Evolutionary conservation across 2,113 vertebrate species (phyloP), one percentile per base, ranked within the genome.

Genomic region (Pluvialis apricaria): DNA sequence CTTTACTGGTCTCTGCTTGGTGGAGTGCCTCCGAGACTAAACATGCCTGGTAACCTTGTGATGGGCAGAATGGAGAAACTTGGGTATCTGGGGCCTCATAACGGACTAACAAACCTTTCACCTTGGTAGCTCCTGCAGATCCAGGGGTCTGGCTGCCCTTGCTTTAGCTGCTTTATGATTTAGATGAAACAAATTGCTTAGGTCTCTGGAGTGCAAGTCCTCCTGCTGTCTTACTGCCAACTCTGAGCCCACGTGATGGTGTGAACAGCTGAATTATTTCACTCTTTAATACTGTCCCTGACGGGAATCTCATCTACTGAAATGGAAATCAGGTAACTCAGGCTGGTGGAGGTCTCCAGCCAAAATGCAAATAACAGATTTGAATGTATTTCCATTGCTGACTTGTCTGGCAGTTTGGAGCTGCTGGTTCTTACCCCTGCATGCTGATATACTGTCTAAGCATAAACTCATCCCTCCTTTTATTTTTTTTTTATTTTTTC

Each of bases 401-500:
- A 5, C 40, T 36, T n/a, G 5, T 22, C 45, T 77, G 91, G 15
- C 38, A 61, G 9, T 22, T 60, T 69, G 36, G 9, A 36, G 18
- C 29, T 86, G 34, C 45, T 55, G 29, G 12, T 60, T 66, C 45
- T 57, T 61, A 12, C 6, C 26, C 34, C 21, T 54, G 6, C 11
- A 9, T 29, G 21, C 44, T 45, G 49, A 3, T 31, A 8, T 29
- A 4, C 32, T 38, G 12, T 12, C 18, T 26, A 24, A 66, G 32
- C 60, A 57, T 5, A 34, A 92, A 28, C 16, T 32, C 47, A 21
- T 2, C 7, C 28, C 25, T 60, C 10, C 25, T 36, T 54, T 36
- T 6, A 44, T 6, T 2, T 14, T 19, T 2, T 11, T 22, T n/a
- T 15, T 21, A 4, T 11, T 45, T 61, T 31, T 34, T 9, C 4